Evolutionary conservation across 53 echinoderm and acorn worm genomes (phyloP).

Genomic region (Paelopatides confundens): DNA sequence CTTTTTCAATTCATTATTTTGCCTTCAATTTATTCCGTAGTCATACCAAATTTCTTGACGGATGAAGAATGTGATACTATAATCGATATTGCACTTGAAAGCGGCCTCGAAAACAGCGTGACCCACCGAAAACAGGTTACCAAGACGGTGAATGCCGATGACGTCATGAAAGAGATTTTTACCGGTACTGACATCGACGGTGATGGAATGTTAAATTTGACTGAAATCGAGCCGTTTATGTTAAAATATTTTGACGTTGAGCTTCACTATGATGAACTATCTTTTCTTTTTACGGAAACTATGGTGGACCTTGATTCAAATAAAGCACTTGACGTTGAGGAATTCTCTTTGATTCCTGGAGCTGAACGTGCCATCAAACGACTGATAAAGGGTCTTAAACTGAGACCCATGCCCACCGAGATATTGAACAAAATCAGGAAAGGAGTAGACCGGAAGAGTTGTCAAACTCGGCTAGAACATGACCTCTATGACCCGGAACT

Average conservation of each 20-base stretch:
- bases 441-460: conserved; percentile 1
- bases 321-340: not conserved
- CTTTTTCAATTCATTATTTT: not conserved
- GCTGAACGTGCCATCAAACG: not conserved
- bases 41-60: conserved; percentile 31
- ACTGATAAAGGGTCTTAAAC: not conserved
- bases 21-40: not conserved
- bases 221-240: not conserved
- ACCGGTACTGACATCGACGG: not conserved
- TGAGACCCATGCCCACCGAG: conserved; percentile 21
- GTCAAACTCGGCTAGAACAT: not conserved
- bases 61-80: conserved; percentile 37
- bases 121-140: not conserved
- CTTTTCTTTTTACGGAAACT: not conserved
- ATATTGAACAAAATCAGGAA: conserved; percentile 14
- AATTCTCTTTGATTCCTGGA: conserved; percentile 11
- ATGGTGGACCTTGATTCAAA: not conserved
- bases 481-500: conserved; percentile 23
- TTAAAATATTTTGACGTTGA: not conserved
- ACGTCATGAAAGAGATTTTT: not conserved
- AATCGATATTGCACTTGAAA: not conserved
- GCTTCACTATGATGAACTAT: not conserved
- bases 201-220: not conserved
- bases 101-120: not conserved
- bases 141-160: not conserved